phyloP scores from a whole-genome alignment of 2,113 vertebrate genomes.

The Datnioides undecimradiatus region DNA sequence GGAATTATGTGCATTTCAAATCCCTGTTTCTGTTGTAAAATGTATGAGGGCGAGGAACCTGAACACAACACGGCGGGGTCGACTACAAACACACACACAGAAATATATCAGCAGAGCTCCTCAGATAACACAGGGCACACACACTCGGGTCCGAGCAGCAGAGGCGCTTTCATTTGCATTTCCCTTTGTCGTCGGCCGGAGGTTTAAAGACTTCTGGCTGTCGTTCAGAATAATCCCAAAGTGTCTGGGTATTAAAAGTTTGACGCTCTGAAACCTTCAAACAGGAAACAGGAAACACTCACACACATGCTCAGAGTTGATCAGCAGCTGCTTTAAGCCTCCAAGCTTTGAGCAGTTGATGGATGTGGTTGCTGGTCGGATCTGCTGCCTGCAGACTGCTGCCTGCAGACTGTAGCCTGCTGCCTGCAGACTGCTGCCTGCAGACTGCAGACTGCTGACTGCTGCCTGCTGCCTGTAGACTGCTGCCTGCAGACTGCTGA shows the following conservation, averaged over 20 bases:
- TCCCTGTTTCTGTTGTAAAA: constrained; percentile 54
- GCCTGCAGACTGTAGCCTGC: not conserved
- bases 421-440: not conserved
- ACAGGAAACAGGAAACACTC: constrained; percentile 12
- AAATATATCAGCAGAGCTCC: not conserved
- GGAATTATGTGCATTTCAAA: constrained; percentile 66
- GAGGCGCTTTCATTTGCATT: constrained; percentile 5
- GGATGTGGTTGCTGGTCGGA: constrained; percentile 40
- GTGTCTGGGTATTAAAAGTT: constrained; percentile 17
- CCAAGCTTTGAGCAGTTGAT: constrained; percentile 26
- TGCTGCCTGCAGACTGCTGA: too few relatives aligned
- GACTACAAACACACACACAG: constrained; percentile 13
- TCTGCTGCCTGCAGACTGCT: constrained; percentile 4
- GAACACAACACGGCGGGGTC: constrained; percentile 32
- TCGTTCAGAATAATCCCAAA: constrained; percentile 46
- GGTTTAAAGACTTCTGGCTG: constrained; percentile 2
- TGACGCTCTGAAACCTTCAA: constrained; percentile 10
- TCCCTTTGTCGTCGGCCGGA: not conserved
- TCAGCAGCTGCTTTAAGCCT: not conserved
- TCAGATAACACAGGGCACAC: constrained; percentile 6
- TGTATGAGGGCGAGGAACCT: constrained; percentile 44
- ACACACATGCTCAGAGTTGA: not conserved
- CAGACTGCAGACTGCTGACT: too few relatives aligned
- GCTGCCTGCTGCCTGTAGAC: too few relatives aligned
- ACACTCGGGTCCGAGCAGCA: not conserved